Conservation (phyloP, 2,888 invertebrate genomes). For the Bombyx huttoni region DNA sequence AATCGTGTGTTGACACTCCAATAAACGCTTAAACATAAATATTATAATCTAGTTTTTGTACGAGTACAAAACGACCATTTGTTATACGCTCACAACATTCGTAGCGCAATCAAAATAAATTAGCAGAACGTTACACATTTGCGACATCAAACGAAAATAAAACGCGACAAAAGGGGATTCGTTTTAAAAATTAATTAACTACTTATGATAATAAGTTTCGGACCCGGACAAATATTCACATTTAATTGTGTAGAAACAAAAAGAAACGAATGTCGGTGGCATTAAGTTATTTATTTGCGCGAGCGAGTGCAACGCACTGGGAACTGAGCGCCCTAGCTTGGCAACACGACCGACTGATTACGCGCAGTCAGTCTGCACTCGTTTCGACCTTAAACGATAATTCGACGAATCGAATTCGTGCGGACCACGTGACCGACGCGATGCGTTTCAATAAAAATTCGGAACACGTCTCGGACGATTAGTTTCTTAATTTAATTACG, state of each 20-base stretch:
- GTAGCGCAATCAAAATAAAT: slow-evolving; percentile 35
- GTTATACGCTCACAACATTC: slow-evolving; percentile 21
- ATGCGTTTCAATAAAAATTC: slow-evolving; percentile 29
- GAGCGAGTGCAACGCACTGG: slow-evolving; percentile 57
- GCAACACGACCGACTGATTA: slow-evolving; percentile 35
- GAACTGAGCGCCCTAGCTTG: slow-evolving; percentile 49
- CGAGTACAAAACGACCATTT: slow-evolving; percentile 11
- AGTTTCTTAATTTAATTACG: slow-evolving; percentile 26
- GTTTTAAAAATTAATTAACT: slow-evolving; percentile 53
- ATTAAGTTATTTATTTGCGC: slow-evolving; percentile 59
- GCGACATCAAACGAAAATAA: slow-evolving; percentile 35
- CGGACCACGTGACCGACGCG: slow-evolving; percentile 35
- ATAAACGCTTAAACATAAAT: slow-evolving; percentile 14
- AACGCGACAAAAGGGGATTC: slow-evolving; percentile 37
- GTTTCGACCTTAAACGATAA: slow-evolving; percentile 50
- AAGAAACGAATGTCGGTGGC: slow-evolving; percentile 44
- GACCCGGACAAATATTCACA: slow-evolving; percentile 36
- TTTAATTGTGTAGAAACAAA: slow-evolving; percentile 52
- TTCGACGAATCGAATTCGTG: slow-evolving; percentile 28
- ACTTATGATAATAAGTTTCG: slow-evolving; percentile 53
- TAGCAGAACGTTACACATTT: slow-evolving; percentile 27
- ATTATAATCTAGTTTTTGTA: slow-evolving; percentile 16
- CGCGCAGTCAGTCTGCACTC: slow-evolving; percentile 29
- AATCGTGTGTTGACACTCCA: slow-evolving; percentile 25
- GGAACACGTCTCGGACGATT: slow-evolving; percentile 23